Conservation (phyloP, 2,113 vertebrate species). For the Varanus salvator region DNA sequence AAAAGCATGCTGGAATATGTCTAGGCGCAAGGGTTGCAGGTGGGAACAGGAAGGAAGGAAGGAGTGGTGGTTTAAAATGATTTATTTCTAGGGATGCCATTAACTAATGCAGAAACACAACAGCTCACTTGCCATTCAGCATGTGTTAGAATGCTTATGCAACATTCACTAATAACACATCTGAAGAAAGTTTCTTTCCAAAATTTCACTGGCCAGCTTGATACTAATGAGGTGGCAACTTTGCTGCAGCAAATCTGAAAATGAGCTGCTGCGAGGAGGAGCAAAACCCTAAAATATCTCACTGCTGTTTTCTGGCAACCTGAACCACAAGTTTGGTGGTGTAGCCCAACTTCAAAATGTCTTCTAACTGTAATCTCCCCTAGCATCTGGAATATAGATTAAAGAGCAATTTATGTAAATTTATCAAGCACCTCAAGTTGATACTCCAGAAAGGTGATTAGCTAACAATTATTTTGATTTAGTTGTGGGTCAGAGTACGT, state of each 20-base stretch:
- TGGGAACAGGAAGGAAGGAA: background rate
- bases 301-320: conserved; percentile 15
- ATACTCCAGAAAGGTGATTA: conserved; percentile 38
- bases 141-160: background rate
- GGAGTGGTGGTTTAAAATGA: background rate
- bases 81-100: background rate
- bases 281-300: conserved; percentile 22
- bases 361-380: conserved; percentile 24
- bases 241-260: conserved; percentile 6
- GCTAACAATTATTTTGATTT: conserved; percentile 59
- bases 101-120: background rate
- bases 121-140: background rate
- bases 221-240: background rate
- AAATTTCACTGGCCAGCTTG: conserved; percentile 35
- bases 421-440: conserved; percentile 20
- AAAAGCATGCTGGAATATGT: background rate
- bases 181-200: background rate
- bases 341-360: conserved; percentile 18
- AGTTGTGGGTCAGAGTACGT: conserved; percentile 67
- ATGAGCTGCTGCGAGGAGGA: background rate
- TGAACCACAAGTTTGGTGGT: background rate
- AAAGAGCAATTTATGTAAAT: conserved; percentile 46
- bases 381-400: background rate
- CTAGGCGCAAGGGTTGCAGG: background rate
- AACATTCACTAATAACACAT: background rate